Evolutionary conservation across 2,797 vertebrate species (phyloP), one percentile per base, ranked within the genome.

Genomic region (Hylomyscus alleni): DNA sequence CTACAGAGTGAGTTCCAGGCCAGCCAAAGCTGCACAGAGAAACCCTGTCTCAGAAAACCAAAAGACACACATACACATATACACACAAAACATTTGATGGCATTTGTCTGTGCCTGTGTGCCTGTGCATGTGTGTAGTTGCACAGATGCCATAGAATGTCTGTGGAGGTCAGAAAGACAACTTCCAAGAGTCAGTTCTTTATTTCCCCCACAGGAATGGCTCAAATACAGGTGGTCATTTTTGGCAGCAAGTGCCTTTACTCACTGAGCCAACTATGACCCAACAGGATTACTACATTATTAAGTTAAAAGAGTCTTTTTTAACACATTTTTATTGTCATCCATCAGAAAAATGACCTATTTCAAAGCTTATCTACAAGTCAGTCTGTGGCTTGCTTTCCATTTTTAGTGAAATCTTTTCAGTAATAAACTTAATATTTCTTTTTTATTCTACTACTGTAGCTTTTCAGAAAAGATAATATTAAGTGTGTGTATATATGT

Each of bases 401-500:
- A 85, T 85, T 72, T 89, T 90, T 37, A 84, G 77, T 69, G 26
- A 2, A 60, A 6, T 26, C 19, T 54, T 62, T 73, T 93, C 15
- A 67, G 54, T 26, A 77, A 14, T 89, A 80, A 77, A 89, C 34
- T 92, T 85, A 78, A 62, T 58, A 44, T 90, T 72, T 82, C 47
- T 65, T 81, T 92, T 37, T 73, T 67, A 24, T 67, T 83, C 34
- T 60, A 44, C 24, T 60, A 83, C 3, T 40, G 37, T 29, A 40
- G 22, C 22, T 56, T 83, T 83, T 60, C 14, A 83, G 62, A 83
- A 60, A 31, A 31, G 47, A 29, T 47, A 29, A 40, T 83, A 29
- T 60, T 62, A 40, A n/a, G 40, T 40, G 6, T 62, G 9, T 62
- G 37, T 62, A 19, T 83, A 1, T 60, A 10, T 44, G 58, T 40